Conservation (phyloP, 92 coral and sea anemone species). For the Epizoanthus illoricatus region DNA sequence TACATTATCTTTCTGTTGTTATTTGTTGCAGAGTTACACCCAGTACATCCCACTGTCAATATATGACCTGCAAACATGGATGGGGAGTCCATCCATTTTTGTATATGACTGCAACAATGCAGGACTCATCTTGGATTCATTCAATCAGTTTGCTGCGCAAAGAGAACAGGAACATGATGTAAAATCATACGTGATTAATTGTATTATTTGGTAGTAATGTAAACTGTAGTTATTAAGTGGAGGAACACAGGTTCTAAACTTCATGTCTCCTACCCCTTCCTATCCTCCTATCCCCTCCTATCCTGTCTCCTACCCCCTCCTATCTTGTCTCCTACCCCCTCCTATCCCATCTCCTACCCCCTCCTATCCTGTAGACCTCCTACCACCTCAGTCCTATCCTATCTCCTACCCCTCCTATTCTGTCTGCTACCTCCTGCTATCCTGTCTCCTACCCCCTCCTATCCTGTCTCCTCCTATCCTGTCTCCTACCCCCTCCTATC, state of each 20-base stretch:
- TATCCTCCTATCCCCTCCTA: too few species aligned
- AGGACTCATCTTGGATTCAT: conserved; percentile 87
- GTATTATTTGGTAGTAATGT: background rate
- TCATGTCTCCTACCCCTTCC: too few species aligned
- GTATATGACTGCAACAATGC: conserved; percentile 98
- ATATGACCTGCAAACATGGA: conserved; percentile 98
- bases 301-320: too few species aligned
- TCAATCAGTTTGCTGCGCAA: conserved; percentile 86
- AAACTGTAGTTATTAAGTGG: background rate
- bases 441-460: too few species aligned
- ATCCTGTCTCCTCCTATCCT: too few species aligned
- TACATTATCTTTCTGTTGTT: background rate
- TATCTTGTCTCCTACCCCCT: too few species aligned
- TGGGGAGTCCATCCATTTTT: conserved; percentile 98
- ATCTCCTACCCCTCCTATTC: too few species aligned
- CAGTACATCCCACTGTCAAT: conserved; percentile 96
- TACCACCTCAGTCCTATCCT: too few species aligned
- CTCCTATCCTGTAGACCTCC: too few species aligned
- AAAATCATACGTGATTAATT: background rate
- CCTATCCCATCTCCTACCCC: too few species aligned
- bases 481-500: too few species aligned
- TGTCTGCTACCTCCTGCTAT: too few species aligned
- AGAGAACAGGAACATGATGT: conserved; percentile 97
- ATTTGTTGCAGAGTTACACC: conserved; percentile 79
- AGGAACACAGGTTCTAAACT: background rate